Base-by-base conservation (phyloP, 2,888 invertebrate genomes). In the Mimas tiliae region DNA sequence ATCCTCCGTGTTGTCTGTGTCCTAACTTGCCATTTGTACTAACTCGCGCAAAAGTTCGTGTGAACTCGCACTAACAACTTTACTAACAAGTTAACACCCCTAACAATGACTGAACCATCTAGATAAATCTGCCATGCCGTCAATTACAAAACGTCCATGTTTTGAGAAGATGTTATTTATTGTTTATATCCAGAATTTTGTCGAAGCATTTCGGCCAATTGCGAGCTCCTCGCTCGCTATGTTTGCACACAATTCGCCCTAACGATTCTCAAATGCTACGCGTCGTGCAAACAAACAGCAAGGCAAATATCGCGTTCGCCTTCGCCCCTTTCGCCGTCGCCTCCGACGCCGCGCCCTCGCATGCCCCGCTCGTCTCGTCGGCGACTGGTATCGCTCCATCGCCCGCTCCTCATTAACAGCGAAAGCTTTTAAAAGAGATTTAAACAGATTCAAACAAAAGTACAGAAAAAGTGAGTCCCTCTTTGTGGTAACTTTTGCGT, bases 41-140 rank as follows among this genome's bases (percentile, higher is more conserved):
- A 90, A 89, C 90, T 89, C 83, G 83, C 83, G 84, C 85, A 83
- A 89, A 89, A 90, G 88, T 89, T 90, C 84, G 88, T 85, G 88
- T 90, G 85, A 90, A 89, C 88, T 89, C 82, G 81, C 87, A 85
- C 87, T 89, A 91, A 91, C 89, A 87, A 88, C 87, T 91, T 89
- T 84, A 88, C 90, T 90, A 90, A 91, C 91, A 90, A 90, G 85
- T 88, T 90, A 89, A 91, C 90, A 90, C 87, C 87, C 81, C 82
- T 87, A 89, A 91, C 89, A 89, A 92, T 90, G 93, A 92, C 92
- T 91, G 92, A 91, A 89, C 92, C 91, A 92, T 92, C 91, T 87
- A 90, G 87, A 89, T 89, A 88, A 90, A 91, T 90, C 86, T 88
- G 86, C 85, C 85, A 83, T 82, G 84, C 84, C 83, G 88, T 90